Conservation (phyloP, 2,888 invertebrate species). For the Rutpela maculata region DNA sequence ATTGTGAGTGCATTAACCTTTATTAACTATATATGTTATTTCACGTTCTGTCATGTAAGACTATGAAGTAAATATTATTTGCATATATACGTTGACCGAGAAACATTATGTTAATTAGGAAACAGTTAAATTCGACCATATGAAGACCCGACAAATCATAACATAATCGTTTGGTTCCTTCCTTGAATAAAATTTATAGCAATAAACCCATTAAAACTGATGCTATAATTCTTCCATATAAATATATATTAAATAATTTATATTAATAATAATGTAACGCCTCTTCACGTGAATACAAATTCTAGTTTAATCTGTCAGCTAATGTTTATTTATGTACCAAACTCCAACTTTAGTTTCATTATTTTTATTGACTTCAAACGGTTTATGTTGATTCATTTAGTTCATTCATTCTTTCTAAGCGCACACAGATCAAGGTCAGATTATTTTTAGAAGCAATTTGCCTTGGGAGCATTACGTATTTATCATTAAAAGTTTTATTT, state of each 20-base stretch:
- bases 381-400: conserved; percentile 41
- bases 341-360: conserved; percentile 22
- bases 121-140: background rate
- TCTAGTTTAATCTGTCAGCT: background rate
- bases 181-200: background rate
- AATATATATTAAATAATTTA: conserved; percentile 6
- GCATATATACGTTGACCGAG: background rate
- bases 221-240: background rate
- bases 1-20: background rate
- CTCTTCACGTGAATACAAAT: background rate
- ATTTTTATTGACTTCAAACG: conserved; percentile 34
- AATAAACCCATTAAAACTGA: conserved; percentile 1
- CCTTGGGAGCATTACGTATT: conserved; percentile 39
- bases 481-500: conserved; percentile 4
- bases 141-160: background rate
- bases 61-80: background rate
- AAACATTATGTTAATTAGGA: background rate
- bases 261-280: conserved; percentile 12
- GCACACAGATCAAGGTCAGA: conserved; percentile 49
- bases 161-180: background rate
- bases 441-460: conserved; percentile 48
- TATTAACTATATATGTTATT: background rate
- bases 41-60: background rate
- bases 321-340: conserved; percentile 26
- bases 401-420: conserved; percentile 48